These are phyloP conservation scores for Mesoligia furuncula DNA, from an alignment of 2,888 invertebrate species.

Conservation along the genomic window DNA sequence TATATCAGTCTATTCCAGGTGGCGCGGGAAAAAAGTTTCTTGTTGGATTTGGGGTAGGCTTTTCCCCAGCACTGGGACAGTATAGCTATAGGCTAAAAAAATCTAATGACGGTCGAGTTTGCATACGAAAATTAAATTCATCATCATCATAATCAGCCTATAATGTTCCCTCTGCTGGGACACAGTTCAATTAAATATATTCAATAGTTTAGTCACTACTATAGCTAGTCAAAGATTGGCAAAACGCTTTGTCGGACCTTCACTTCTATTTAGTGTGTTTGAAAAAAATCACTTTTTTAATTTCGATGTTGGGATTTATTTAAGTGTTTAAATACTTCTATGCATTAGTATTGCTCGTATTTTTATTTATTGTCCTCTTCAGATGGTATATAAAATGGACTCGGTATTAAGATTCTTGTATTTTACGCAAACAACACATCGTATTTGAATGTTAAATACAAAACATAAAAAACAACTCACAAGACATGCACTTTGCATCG, in stretches of 20 bases:
- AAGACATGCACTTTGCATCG: conserved; percentile 35
- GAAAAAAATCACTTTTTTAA: too few species aligned
- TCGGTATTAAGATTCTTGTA: background rate
- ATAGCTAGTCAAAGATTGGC: background rate
- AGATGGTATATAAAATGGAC: background rate
- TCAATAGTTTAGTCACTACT: background rate
- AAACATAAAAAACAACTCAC: conserved; percentile 1
- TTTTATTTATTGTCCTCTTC: background rate
- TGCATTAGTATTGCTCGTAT: background rate
- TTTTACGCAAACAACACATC: conserved; percentile 3
- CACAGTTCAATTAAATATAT: background rate
- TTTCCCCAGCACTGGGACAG: background rate
- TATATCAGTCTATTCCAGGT: background rate
- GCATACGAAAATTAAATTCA: background rate
- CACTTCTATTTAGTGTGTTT: background rate
- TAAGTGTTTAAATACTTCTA: background rate
- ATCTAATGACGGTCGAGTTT: too few species aligned
- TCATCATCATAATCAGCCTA: too few species aligned
- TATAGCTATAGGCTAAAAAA: background rate
- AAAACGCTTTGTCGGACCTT: background rate
- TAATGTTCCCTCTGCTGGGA: too few species aligned
- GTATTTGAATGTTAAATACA: background rate
- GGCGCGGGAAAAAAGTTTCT: background rate
- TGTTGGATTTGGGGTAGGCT: background rate
- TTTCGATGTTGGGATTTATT: background rate